phyloP scores from a whole-genome alignment of 2,113 vertebrate genomes.

The pig (Sus scrofa) region DNA sequence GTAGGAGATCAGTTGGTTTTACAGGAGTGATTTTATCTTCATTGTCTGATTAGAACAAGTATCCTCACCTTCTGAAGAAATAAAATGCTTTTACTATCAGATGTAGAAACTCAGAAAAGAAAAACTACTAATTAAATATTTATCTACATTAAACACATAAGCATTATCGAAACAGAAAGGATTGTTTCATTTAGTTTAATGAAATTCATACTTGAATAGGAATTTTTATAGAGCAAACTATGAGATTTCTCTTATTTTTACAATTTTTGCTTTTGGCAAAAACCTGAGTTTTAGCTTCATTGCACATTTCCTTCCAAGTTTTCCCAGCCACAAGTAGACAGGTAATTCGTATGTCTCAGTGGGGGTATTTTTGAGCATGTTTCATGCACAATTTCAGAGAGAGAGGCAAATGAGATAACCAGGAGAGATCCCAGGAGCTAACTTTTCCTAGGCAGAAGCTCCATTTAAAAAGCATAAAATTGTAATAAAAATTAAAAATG shows the following conservation, averaged over 20 bases:
- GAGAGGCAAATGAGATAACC: slow-evolving; percentile 78
- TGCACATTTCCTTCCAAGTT: slow-evolving; percentile 52
- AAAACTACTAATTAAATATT: slow-evolving; percentile 51
- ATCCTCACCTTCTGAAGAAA: neutral
- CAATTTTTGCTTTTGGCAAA: slow-evolving; percentile 46
- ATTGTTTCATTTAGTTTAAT: slow-evolving; percentile 37
- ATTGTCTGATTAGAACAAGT: slow-evolving; percentile 30
- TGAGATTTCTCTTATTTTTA: slow-evolving; percentile 46
- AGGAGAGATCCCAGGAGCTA: slow-evolving; percentile 64
- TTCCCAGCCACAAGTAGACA: slow-evolving; percentile 58
- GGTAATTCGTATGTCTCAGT: slow-evolving; percentile 79
- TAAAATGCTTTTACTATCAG: slow-evolving; percentile 1
- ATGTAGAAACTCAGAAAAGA: neutral
- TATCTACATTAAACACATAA: slow-evolving; percentile 32
- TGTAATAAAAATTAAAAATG: slow-evolving; percentile 74
- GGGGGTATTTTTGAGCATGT: slow-evolving; percentile 69
- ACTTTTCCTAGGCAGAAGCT: slow-evolving; percentile 65
- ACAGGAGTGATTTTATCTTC: neutral
- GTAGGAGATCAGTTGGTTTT: neutral
- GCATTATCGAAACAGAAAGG: slow-evolving; percentile 1
- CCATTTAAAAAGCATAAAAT: slow-evolving; percentile 77
- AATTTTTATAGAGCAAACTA: slow-evolving; percentile 46
- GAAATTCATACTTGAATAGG: slow-evolving; percentile 28
- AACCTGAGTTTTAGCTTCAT: slow-evolving; percentile 51
- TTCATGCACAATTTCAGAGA: slow-evolving; percentile 74